phyloP scores from a whole-genome alignment of 2,888 invertebrate species.

The Athripsodes cinereus region DNA sequence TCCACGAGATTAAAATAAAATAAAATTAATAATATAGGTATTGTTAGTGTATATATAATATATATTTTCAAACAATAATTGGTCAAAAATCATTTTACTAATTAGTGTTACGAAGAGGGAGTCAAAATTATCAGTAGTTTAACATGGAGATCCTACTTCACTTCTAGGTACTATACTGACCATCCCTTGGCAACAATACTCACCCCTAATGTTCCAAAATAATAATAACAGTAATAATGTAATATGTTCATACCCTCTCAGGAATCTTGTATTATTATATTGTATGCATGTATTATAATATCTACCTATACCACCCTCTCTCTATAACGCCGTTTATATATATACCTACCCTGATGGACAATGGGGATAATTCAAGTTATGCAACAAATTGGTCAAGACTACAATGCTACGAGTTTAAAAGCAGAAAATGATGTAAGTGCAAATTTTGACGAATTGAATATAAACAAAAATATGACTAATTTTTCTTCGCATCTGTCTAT shows the following conservation, averaged over 20 bases:
- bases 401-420: conserved; percentile 21
- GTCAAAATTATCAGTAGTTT: neutral
- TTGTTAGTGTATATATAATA: too few relatives aligned
- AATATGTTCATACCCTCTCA: neutral
- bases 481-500: too few relatives aligned
- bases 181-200: neutral
- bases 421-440: neutral
- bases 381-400: conserved; percentile 24
- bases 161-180: neutral
- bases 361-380: conserved; percentile 24
- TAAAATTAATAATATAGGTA: too few relatives aligned
- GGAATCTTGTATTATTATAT: too few relatives aligned
- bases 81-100: conserved; percentile 6
- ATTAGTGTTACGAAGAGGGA: conserved; percentile 15
- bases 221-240: neutral
- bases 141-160: too few relatives aligned
- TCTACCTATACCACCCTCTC: too few relatives aligned
- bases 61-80: too few relatives aligned
- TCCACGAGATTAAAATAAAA: too few relatives aligned
- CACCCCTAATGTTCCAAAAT: neutral
- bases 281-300: too few relatives aligned
- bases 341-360: conserved; percentile 15
- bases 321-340: too few relatives aligned
- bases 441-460: too few relatives aligned
- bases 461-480: too few relatives aligned